Base-by-base conservation (phyloP, 2,113 vertebrate genomes). In the Pteruthius melanotis region DNA sequence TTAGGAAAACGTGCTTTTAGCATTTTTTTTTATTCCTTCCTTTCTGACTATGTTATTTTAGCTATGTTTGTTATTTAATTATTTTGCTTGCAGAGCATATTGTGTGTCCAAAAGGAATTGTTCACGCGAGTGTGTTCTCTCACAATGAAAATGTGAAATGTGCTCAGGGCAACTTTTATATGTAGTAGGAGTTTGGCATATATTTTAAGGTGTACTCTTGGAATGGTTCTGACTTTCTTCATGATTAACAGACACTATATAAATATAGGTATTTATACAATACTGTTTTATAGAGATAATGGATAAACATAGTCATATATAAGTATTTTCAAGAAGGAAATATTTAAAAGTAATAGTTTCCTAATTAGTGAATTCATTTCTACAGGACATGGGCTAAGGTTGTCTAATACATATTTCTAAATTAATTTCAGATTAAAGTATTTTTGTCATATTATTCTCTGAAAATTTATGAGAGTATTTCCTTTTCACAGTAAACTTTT, bases 401-500 rank as follows among this genome's bases (percentile, higher is more conserved):
- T 76, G 27, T 65, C 5, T 31, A 64, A 37, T 27, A 31, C 37
- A 63, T 81, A 59, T 7, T 77, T 83, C 21, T 87, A 49, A 79
- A 75, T 39, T 50, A 40, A 70, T 77, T 89, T 91, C 18, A 53
- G 28, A 39, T 13, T 53, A 39, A 68, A 85, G 22, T 82, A 50
- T 63, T 83, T 78, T 78, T 72, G 8, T 47, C 3, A 2, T 71
- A 15, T 52, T 83, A 86, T 75, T 27, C 22, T 72, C 44, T 77
- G 49, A 74, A 54, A 75, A 9, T 18, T 85, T 27, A 21, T 31
- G 30, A 44, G 77, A 71, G 33, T 60, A 27, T 26, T 74, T 85
- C 11, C 17, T 65, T 65, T 16, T 27, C 0, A 0, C 28, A 61
- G 28, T 24, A 42, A 40, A 50, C 18, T 20, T 71, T 12, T 22